These are phyloP conservation scores for Sylvilagus bachmani DNA, from an alignment of 2,113 vertebrate species.

Conservation along the genomic window DNA sequence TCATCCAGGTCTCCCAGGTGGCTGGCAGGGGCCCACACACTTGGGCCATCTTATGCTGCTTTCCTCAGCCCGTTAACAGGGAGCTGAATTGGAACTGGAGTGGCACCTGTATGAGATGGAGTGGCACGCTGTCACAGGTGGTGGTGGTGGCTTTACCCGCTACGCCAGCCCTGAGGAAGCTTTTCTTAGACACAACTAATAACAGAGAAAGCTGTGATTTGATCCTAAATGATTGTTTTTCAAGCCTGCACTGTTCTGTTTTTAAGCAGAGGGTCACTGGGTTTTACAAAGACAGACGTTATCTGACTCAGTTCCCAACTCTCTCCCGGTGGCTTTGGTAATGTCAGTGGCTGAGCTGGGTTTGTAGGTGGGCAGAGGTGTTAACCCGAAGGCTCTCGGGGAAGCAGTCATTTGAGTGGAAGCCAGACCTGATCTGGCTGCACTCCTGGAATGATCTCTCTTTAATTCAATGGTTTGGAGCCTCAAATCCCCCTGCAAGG, in stretches of 20 bases:
- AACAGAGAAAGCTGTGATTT: not conserved
- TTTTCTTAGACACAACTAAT: not conserved
- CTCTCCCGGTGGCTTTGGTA: not conserved
- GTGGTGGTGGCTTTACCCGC: too few relatives aligned
- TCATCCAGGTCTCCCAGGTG: too few relatives aligned
- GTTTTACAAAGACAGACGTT: not conserved
- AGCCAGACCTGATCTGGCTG: conserved; percentile 20
- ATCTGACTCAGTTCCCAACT: conserved; percentile 5
- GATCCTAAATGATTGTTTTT: not conserved
- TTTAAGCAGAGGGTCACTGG: conserved; percentile 22
- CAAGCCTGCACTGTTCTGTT: not conserved
- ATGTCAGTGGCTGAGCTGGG: not conserved
- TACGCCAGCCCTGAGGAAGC: not conserved
- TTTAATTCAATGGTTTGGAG: conserved; percentile 49
- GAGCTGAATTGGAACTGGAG: too few relatives aligned
- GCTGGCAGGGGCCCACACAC: too few relatives aligned
- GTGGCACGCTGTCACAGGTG: too few relatives aligned
- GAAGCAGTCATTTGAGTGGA: not conserved
- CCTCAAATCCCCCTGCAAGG: not conserved
- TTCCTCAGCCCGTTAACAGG: too few relatives aligned
- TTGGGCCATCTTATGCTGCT: too few relatives aligned
- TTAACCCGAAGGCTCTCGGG: conserved; percentile 26
- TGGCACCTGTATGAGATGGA: too few relatives aligned
- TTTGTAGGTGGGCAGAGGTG: not conserved
- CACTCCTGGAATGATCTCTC: not conserved